These are phyloP conservation scores for Patiria miniata DNA, from an alignment of 35 echinoderm and acorn worm genomes.

Conservation along the genomic window DNA sequence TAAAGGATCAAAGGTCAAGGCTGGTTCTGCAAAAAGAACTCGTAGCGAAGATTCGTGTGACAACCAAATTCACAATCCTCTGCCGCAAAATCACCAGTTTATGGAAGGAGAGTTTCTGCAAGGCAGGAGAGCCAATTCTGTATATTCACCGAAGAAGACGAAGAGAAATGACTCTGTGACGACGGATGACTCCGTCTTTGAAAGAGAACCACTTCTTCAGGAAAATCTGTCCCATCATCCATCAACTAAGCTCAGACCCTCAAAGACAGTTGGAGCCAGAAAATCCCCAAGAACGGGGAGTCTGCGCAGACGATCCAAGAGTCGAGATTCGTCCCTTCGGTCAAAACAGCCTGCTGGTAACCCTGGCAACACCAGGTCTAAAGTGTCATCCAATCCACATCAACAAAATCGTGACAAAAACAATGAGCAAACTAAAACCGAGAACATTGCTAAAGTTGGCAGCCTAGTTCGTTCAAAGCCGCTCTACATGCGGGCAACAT, in stretches of 20 bases:
- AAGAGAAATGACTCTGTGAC: neutral
- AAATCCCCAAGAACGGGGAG: constrained; percentile 3
- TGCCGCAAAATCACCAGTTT: neutral
- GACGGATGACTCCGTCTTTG: neutral
- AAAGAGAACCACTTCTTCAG: neutral
- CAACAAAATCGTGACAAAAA: neutral
- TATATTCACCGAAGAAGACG: constrained; percentile 11
- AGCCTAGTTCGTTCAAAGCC: neutral
- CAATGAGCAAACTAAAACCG: neutral
- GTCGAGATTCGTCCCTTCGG: neutral
- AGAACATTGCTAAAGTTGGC: neutral
- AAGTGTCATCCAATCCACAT: neutral
- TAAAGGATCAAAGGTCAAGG: neutral
- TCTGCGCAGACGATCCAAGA: neutral
- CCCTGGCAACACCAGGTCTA: neutral
- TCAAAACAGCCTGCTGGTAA: neutral
- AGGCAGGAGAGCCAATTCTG: neutral
- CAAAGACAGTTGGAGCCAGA: neutral
- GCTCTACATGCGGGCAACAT: constrained; percentile 14
- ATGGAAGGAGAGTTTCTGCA: neutral
- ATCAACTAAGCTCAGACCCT: neutral
- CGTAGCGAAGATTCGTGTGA: neutral
- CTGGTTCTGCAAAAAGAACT: neutral
- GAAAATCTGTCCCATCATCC: neutral
- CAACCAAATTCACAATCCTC: constrained; percentile 1